Evolutionary conservation across 2,113 vertebrate species (phyloP).

Genomic region (Pteruthius melanotis): DNA sequence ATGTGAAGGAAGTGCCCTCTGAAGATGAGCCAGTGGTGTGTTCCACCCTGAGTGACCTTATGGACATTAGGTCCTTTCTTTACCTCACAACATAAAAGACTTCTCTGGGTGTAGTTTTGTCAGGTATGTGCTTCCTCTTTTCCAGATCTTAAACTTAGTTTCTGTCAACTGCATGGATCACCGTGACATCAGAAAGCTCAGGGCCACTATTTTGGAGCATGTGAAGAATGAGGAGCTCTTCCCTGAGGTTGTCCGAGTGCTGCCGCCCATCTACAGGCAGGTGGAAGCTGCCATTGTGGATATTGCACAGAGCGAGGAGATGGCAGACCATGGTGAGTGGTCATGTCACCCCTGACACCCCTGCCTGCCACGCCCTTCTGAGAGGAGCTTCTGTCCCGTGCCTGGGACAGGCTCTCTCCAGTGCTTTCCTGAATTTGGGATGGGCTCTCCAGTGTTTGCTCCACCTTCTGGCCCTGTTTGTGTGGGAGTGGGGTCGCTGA

Average conservation of each 20-base stretch:
- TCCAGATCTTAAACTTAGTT: conserved; percentile 47
- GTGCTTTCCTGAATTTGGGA: neutral
- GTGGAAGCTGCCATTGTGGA: conserved; percentile 58
- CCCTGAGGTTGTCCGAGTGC: conserved; percentile 51
- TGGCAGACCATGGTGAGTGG: conserved; percentile 57
- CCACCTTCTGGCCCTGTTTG: neutral
- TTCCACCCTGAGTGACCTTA: neutral
- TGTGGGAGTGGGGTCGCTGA: neutral
- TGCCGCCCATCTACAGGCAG: conserved; percentile 42
- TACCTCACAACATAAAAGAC: neutral
- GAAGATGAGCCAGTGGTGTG: neutral
- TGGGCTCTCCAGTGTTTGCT: neutral
- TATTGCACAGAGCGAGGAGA: neutral
- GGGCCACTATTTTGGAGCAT: conserved; percentile 15
- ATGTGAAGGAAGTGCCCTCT: neutral
- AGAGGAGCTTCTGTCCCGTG: fast-evolving
- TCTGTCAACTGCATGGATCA: conserved; percentile 8
- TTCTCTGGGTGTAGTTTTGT: neutral
- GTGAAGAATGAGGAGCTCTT: conserved; percentile 62
- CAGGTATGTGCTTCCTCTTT: neutral
- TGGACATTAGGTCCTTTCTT: neutral
- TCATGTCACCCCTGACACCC: too few species aligned
- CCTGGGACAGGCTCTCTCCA: neutral
- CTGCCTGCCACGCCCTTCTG: fast-evolving
- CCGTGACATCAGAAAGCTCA: conserved; percentile 11